Conservation (phyloP, 2,113 vertebrate genomes). For the Sigmodon hispidus region DNA sequence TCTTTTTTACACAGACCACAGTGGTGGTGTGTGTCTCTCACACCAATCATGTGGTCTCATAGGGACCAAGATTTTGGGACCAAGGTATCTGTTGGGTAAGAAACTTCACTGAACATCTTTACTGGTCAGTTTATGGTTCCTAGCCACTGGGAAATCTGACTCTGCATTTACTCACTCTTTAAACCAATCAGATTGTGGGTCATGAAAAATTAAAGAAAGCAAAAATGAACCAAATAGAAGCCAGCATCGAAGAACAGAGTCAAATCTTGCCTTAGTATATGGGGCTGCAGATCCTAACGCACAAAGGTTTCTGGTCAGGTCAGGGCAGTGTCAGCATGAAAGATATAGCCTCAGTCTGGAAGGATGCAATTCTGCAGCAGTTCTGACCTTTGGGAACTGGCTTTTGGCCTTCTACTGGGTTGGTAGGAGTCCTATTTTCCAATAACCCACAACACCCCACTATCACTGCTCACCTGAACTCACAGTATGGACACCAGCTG, state of each 20-base stretch:
- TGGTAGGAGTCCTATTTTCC: rapidly evolving
- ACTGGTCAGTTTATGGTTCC: neutral
- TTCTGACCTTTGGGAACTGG: rapidly evolving
- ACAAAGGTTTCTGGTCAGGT: neutral
- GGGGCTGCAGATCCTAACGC: neutral
- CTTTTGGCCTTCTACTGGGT: rapidly evolving
- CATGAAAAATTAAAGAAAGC: neutral
- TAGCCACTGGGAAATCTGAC: rapidly evolving
- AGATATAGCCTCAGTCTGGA: rapidly evolving
- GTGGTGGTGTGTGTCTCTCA: neutral
- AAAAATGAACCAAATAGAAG: neutral
- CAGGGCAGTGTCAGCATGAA: rapidly evolving
- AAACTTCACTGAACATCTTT: neutral
- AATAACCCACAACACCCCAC: rapidly evolving
- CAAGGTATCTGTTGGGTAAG: too few relatives aligned
- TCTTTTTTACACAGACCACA: neutral
- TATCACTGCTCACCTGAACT: rapidly evolving
- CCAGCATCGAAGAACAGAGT: rapidly evolving
- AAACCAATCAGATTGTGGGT: neutral
- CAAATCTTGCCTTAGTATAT: neutral
- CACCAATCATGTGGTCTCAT: rapidly evolving
- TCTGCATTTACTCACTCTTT: rapidly evolving
- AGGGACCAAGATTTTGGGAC: neutral
- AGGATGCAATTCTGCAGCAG: rapidly evolving
- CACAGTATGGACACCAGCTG: rapidly evolving